These are phyloP conservation scores for Drosophila gaucha DNA, from an alignment of 2,888 invertebrate species.

Conservation along the genomic window DNA sequence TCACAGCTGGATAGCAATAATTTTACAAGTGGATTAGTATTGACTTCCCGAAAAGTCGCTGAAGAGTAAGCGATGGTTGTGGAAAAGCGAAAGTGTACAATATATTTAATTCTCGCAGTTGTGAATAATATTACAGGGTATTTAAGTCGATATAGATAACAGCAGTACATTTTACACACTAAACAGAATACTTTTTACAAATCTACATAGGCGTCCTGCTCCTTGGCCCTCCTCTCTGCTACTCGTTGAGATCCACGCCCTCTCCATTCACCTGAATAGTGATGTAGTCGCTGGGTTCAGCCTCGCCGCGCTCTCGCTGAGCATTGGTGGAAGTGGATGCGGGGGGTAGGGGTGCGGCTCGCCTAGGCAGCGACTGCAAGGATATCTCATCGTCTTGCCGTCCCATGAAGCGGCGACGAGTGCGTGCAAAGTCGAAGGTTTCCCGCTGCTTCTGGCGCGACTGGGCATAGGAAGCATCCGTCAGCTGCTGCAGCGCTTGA, in stretches of 20 bases:
- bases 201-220: conserved; percentile 7
- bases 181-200: conserved; percentile 27
- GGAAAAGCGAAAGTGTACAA: not conserved
- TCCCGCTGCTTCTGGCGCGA: conserved; percentile 72
- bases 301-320: conserved; percentile 21
- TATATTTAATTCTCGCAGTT: conserved; percentile 4
- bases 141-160: conserved; percentile 12
- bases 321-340: too few species aligned
- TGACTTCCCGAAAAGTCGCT: too few species aligned
- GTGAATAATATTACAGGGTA: conserved; percentile 9
- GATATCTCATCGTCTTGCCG: conserved; percentile 71
- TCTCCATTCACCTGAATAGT: conserved; percentile 79
- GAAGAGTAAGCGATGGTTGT: too few species aligned
- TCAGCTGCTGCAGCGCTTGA: conserved; percentile 63
- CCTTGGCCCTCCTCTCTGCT: conserved; percentile 3
- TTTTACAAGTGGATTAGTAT: too few species aligned
- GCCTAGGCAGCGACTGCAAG: conserved; percentile 47
- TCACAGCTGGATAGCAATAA: too few species aligned
- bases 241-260: conserved; percentile 70
- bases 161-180: conserved; percentile 14
- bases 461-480: conserved; percentile 70
- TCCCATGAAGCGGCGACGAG: conserved; percentile 67
- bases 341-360: conserved; percentile 11
- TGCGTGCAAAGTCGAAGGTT: conserved; percentile 63
- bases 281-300: conserved; percentile 42